Conservation (phyloP, 2,797 vertebrate species). For the Galaxias olidus region DNA sequence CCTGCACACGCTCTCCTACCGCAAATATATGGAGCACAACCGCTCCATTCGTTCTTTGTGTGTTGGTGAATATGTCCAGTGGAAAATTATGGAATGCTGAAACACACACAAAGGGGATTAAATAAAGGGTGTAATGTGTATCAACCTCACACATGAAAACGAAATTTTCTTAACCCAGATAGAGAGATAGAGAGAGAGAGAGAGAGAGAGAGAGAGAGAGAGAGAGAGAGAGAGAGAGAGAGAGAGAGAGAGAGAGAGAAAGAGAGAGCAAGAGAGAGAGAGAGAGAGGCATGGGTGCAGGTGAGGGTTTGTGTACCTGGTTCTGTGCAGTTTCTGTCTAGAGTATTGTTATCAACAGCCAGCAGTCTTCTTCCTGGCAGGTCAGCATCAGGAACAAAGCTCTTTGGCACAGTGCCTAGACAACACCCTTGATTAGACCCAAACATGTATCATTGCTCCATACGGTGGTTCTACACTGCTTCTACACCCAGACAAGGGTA, state of each 20-base stretch:
- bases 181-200: constrained; percentile 1
- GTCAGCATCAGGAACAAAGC: not conserved
- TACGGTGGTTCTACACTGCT: too few relatives aligned
- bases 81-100: constrained; percentile 81
- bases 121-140: not conserved
- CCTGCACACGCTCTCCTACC: constrained; percentile 67
- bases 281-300: not conserved
- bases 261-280: constrained; percentile 7
- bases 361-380: constrained; percentile 13
- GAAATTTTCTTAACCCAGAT: not conserved
- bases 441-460: too few relatives aligned
- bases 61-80: constrained; percentile 81
- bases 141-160: too few relatives aligned
- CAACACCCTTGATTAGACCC: too few relatives aligned
- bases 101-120: not conserved
- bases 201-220: too few relatives aligned
- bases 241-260: constrained; percentile 1
- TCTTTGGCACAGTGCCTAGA: too few relatives aligned
- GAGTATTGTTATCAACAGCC: constrained; percentile 6
- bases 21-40: constrained; percentile 82
- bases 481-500: too few relatives aligned
- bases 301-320: constrained; percentile 17
- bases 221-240: too few relatives aligned
- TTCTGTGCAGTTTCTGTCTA: constrained; percentile 25
- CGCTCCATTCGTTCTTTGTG: constrained; percentile 78